These are phyloP conservation scores for Daubentonia madagascariensis DNA, from an alignment of 2,113 vertebrate genomes.

Conservation along the genomic window DNA sequence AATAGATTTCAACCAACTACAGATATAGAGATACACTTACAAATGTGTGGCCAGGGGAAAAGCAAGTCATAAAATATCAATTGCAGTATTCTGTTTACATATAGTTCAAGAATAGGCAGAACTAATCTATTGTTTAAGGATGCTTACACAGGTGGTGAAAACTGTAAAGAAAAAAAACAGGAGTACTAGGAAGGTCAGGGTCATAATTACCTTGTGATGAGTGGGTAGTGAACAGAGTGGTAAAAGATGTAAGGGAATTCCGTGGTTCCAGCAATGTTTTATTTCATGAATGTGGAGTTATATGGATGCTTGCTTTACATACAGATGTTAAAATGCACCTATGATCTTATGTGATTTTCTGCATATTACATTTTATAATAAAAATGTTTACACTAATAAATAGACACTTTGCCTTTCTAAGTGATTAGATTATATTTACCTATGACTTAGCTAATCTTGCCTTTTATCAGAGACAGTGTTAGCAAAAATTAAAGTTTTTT, in stretches of 20 bases:
- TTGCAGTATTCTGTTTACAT: not conserved
- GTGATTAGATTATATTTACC: not conserved
- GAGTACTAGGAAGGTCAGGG: not conserved
- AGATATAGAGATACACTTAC: not conserved
- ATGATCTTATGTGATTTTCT: not conserved
- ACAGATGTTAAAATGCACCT: constrained; percentile 9
- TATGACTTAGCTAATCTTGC: not conserved
- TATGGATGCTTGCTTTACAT: not conserved
- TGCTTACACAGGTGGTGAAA: not conserved
- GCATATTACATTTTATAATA: not conserved
- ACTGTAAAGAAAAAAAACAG: not conserved
- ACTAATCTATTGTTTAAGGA: not conserved
- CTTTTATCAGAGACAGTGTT: constrained; percentile 16
- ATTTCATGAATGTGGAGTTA: not conserved
- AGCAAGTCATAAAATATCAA: not conserved
- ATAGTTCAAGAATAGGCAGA: not conserved
- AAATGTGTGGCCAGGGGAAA: not conserved
- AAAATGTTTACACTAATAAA: not conserved
- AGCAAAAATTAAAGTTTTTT: not conserved
- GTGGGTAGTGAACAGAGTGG: not conserved
- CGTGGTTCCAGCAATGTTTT: not conserved
- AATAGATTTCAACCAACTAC: not conserved
- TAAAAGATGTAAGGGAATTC: not conserved
- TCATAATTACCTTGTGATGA: not conserved
- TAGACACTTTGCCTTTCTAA: not conserved